phyloP scores from a whole-genome alignment of 2,113 vertebrate genomes.

The Colius striatus region DNA sequence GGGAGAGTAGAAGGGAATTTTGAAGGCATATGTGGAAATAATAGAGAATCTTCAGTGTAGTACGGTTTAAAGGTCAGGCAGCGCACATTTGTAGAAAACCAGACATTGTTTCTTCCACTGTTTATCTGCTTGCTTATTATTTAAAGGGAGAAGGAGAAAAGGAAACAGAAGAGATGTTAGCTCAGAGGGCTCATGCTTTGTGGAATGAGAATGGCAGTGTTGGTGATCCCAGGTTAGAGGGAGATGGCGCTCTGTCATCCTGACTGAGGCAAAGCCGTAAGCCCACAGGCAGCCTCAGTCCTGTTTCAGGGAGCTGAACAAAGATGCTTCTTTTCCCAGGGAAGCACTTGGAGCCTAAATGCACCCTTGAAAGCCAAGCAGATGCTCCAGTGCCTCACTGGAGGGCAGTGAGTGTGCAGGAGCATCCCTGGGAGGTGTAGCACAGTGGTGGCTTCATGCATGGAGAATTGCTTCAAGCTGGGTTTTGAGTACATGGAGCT shows the following conservation, averaged over 20 bases:
- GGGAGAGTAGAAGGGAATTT: neutral
- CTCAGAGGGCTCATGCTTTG: neutral
- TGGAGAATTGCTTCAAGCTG: neutral
- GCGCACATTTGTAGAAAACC: neutral
- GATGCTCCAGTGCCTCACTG: neutral
- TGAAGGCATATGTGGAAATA: neutral
- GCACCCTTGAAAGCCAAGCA: neutral
- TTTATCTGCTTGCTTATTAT: neutral
- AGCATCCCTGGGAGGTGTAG: neutral
- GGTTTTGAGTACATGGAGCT: neutral
- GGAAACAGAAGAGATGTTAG: neutral
- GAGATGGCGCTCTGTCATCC: neutral
- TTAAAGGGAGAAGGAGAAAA: neutral
- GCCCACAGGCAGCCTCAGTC: neutral
- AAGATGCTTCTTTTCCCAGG: neutral
- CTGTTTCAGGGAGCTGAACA: neutral
- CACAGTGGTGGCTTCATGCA: accelerated
- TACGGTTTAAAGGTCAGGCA: neutral
- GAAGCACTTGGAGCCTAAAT: neutral
- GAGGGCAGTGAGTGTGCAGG: neutral
- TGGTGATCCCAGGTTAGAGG: neutral
- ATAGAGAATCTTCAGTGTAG: neutral
- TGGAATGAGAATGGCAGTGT: neutral
- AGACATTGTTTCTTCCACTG: neutral
- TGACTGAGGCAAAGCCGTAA: neutral